Evolutionary conservation across 1,140 invertebrate species (phyloP), one percentile per base, ranked within the genome.

Genomic region (Penaeus chinensis): DNA sequence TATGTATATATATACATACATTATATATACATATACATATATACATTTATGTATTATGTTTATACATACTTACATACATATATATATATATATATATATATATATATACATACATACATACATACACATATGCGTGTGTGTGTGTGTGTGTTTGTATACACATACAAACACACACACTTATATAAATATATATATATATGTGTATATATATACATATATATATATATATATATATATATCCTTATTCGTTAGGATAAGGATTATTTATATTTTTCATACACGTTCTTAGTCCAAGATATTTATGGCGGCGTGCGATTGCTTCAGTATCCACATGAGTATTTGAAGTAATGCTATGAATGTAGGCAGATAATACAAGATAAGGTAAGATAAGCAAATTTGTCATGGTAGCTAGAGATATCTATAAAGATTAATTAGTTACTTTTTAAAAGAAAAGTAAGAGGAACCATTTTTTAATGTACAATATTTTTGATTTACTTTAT

Each of bases 111-210:
- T 47, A 47, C 10, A 47, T 47, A 69, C 13, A 69, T 69, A 69
- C 13, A 69, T 69, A 69, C 13, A 69, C 13, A 69, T 69, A 69
- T 69, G 13, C 13, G 13, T 69, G 13, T 69, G 13, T 47, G 4
- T 47, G 4, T 47, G 7, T 69, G 16, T 18, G 7, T 69, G 16
- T 18, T 3, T 69, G 16, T 0, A 69, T 4, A 69, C 27, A 69
- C 3, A 69, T 4, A 69, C 27, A 47, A 1, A 69, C 27, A 69
- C 27, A 69, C 16, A 69, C 16, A 69, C 16, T 3, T 71, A 71
- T 71, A 71, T 71, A 71, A 22, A 71, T 71, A 71, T 71, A 71
- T 71, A 71, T 71, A 71, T 71, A 71, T 71, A 71, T 71, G 22
- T 20, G 22, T 71, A 71, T 71, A 71, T 71, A 71, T 71, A 71